Evolutionary conservation across 2,113 vertebrate species (phyloP).

Genomic region (Azemiops feae): DNA sequence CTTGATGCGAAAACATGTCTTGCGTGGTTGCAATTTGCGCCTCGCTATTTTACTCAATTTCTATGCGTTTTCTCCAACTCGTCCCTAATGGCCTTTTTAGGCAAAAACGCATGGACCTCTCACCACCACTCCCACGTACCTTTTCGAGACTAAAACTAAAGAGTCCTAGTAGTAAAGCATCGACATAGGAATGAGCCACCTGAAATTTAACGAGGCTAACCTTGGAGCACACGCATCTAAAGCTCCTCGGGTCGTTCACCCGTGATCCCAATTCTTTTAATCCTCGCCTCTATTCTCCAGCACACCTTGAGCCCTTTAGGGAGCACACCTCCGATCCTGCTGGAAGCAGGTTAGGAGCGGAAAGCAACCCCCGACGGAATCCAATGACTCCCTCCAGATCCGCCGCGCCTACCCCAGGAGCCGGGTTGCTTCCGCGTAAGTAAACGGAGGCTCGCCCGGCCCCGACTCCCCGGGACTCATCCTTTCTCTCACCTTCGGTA

Average conservation of each 20-base stretch:
- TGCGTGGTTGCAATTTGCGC: neutral
- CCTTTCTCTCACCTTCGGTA: slow-evolving; percentile 80
- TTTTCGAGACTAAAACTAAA: neutral
- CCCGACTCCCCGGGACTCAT: neutral
- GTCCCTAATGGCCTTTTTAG: neutral
- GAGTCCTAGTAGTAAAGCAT: neutral
- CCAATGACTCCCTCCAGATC: neutral
- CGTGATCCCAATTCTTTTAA: neutral
- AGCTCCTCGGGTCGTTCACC: neutral
- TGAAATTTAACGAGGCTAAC: neutral
- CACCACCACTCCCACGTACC: neutral
- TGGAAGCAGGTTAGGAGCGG: too few relatives aligned
- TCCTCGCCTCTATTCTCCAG: neutral
- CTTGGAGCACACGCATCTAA: neutral
- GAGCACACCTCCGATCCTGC: neutral
- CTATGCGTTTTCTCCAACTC: neutral
- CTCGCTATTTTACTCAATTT: neutral
- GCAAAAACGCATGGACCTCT: neutral
- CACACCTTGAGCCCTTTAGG: too few relatives aligned
- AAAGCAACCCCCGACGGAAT: neutral
- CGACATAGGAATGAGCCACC: neutral
- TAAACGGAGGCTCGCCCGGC: neutral
- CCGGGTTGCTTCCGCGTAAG: neutral
- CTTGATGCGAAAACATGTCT: neutral
- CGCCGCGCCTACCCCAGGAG: neutral